These are phyloP conservation scores for Lathamus discolor DNA, from an alignment of 2,113 vertebrate species.

Conservation along the genomic window DNA sequence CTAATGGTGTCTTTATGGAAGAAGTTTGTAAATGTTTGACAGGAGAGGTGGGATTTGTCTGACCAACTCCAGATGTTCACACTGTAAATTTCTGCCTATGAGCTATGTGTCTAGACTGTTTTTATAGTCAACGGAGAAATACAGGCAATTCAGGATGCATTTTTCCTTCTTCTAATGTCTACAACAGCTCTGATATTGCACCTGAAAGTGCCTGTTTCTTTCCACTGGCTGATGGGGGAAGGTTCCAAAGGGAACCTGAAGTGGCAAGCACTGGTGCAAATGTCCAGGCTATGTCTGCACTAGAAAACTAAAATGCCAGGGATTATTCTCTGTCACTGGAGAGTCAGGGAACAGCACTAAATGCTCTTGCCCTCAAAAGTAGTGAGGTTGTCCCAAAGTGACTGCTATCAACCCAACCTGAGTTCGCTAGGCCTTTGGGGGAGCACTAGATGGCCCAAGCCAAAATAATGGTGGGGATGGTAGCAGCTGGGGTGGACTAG, in stretches of 20 bases:
- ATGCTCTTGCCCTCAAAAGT: not conserved
- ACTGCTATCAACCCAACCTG: not conserved
- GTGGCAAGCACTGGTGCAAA: not conserved
- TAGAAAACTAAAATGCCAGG: not conserved
- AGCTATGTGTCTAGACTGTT: constrained; percentile 8
- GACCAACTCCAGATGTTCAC: constrained; percentile 1
- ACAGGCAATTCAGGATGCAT: not conserved
- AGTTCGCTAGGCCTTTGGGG: not conserved
- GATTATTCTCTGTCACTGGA: not conserved
- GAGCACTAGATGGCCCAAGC: not conserved
- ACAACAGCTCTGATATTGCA: not conserved
- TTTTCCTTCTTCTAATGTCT: not conserved
- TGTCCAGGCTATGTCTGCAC: not conserved
- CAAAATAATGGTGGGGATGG: not conserved
- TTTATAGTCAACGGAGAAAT: not conserved
- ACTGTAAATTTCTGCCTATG: not conserved
- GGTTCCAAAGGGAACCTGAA: not conserved
- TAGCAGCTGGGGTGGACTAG: not conserved
- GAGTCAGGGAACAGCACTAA: not conserved
- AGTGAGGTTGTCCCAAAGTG: not conserved
- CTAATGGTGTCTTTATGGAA: not conserved
- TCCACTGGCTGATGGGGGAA: not conserved
- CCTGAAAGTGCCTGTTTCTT: not conserved
- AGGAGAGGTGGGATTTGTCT: constrained; percentile 6
- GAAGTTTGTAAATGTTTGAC: not conserved